Conservation (phyloP, 1,140 invertebrate species). For the Macrostomum lignano region DNA sequence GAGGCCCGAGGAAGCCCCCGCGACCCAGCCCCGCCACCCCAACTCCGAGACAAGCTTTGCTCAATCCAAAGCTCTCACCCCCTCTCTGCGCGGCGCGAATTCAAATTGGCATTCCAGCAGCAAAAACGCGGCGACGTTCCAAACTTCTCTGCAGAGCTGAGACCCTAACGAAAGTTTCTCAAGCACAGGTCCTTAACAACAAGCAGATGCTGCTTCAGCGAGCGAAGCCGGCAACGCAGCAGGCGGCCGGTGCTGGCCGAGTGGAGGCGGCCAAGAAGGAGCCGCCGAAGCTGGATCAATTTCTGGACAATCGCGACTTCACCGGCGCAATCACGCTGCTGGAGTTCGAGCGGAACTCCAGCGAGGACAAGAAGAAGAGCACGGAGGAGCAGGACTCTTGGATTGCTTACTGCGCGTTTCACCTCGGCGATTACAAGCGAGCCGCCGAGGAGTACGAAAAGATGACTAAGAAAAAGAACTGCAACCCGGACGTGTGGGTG, state of each 20-base stretch:
- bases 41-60: too few relatives aligned
- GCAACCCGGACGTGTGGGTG: constrained; percentile 32
- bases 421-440: constrained; percentile 64
- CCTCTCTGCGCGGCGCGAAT: too few relatives aligned
- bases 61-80: too few relatives aligned
- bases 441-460: constrained; percentile 37
- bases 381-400: constrained; percentile 43
- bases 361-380: constrained; percentile 33
- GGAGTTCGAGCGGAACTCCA: constrained; percentile 30
- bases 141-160: too few relatives aligned
- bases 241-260: constrained; percentile 6
- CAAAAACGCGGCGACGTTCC: too few relatives aligned
- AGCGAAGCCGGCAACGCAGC: constrained; percentile 11
- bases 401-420: constrained; percentile 75
- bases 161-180: too few relatives aligned
- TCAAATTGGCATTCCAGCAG: too few relatives aligned
- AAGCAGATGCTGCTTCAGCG: constrained; percentile 12
- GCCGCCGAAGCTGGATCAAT: constrained; percentile 58
- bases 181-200: constrained; percentile 1
- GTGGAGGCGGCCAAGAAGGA: constrained; percentile 15
- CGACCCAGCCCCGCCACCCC: too few relatives aligned
- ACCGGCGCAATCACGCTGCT: constrained; percentile 64
- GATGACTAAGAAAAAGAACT: constrained; percentile 18
- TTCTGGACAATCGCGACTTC: constrained; percentile 58
- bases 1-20: too few relatives aligned